Evolutionary conservation across 2,888 invertebrate species (phyloP).

Genomic region (Drosophila kokeensis): DNA sequence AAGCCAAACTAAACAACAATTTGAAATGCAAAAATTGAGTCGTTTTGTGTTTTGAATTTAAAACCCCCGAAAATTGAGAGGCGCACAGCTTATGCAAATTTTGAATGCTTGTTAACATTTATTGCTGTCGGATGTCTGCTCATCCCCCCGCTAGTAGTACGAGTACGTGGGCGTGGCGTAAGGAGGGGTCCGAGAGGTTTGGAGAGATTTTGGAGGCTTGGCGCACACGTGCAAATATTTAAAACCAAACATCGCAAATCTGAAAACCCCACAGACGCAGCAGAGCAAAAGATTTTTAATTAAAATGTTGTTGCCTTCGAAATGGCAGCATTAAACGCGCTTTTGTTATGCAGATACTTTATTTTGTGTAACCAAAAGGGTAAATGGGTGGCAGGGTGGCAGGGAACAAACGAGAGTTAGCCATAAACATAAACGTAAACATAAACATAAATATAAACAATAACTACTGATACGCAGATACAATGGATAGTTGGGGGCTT

Average conservation of each 20-base stretch:
- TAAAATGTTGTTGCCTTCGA: constrained; percentile 46
- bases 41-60: constrained; percentile 51
- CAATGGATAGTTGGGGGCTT: constrained; percentile 21
- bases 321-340: constrained; percentile 48
- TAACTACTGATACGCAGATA: constrained; percentile 47
- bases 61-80: constrained; percentile 44
- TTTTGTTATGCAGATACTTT: constrained; percentile 49
- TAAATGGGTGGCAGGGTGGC: not conserved
- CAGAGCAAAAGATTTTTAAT: constrained; percentile 56
- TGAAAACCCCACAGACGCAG: constrained; percentile 36
- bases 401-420: too few relatives aligned
- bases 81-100: constrained; percentile 72
- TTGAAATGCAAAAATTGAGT: constrained; percentile 60
- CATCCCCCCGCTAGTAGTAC: not conserved
- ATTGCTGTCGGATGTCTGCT: constrained; percentile 54
- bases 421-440: constrained; percentile 16
- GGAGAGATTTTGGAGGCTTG: constrained; percentile 10
- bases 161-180: constrained; percentile 21
- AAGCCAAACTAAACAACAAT: constrained; percentile 23
- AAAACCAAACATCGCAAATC: constrained; percentile 16
- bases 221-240: constrained; percentile 42
- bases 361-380: not conserved
- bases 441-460: constrained; percentile 25
- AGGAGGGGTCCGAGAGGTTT: not conserved
- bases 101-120: constrained; percentile 74